Percentiles rank a stretch among this genome's conserved stretches.
phyloP scores from a whole-genome alignment of 2,888 invertebrate genomes.

The Augiades crinisus region DNA sequence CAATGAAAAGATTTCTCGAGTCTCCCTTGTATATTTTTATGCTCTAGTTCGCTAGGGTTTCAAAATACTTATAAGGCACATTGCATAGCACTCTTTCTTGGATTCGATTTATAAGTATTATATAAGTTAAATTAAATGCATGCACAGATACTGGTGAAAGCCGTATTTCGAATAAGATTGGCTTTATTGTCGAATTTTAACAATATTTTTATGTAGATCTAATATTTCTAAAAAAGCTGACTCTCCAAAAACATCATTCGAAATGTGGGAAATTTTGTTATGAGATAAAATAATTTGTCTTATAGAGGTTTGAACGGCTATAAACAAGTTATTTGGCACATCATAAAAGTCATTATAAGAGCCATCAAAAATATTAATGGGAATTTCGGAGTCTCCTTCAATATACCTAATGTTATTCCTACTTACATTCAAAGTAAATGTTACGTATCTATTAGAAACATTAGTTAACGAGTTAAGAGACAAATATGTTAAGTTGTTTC shows the following conservation, averaged over 20 bases:
- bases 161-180: too few species aligned
- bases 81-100: too few species aligned
- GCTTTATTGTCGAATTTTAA: too few species aligned
- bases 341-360: conserved; percentile 85
- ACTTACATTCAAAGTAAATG: conserved; percentile 89
- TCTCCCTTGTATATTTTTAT: too few species aligned
- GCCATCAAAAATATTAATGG: conserved; percentile 86
- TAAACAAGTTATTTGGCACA: conserved; percentile 84
- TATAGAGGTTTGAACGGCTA: conserved; percentile 83
- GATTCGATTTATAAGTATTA: too few species aligned
- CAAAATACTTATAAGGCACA: too few species aligned
- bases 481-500: conserved; percentile 87
- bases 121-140: too few species aligned
- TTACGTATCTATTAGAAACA: conserved; percentile 83
- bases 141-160: too few species aligned
- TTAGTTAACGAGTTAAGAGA: conserved; percentile 86
- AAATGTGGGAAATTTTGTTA: conserved; percentile 86
- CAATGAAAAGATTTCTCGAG: too few species aligned
- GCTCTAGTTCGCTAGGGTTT: too few species aligned
- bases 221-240: conserved; percentile 86
- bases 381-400: conserved; percentile 75
- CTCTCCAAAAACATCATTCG: conserved; percentile 88
- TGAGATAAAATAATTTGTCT: conserved; percentile 86
- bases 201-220: conserved; percentile 88
- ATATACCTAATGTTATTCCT: conserved; percentile 82